Percentiles rank a stretch among this genome's conserved stretches.
These are phyloP conservation scores for Equus przewalskii DNA, from an alignment of 2,113 vertebrate species.

Conservation along the genomic window DNA sequence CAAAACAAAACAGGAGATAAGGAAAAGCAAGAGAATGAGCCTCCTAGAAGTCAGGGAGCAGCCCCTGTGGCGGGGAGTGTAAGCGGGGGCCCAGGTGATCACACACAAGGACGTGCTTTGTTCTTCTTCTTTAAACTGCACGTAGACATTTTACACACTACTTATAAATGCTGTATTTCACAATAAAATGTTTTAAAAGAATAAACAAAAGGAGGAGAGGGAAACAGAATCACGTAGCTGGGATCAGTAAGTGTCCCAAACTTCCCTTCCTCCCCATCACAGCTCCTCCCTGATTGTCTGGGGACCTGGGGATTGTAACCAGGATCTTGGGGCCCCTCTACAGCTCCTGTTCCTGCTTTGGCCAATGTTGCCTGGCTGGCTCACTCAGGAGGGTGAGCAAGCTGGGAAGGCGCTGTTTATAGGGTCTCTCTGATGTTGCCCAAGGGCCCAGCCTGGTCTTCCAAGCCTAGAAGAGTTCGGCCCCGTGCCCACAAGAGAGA, in stretches of 20 bases:
- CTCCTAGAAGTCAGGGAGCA: too few relatives aligned
- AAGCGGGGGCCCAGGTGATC: fast-evolving
- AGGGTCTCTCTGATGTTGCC: background rate
- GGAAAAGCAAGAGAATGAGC: background rate
- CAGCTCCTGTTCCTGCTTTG: background rate
- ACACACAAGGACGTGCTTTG: background rate
- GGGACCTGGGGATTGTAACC: background rate
- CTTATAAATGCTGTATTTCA: background rate
- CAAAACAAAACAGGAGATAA: background rate
- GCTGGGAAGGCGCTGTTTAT: background rate
- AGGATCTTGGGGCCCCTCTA: background rate
- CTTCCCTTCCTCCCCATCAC: background rate
- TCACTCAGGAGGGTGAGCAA: background rate
- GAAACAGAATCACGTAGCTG: background rate
- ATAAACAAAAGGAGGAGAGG: background rate
- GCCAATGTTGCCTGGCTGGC: fast-evolving
- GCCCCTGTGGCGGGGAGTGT: background rate
- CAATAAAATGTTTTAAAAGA: background rate
- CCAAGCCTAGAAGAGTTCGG: background rate
- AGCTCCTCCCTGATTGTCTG: background rate
- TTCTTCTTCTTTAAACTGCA: background rate
- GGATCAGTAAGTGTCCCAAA: too few relatives aligned
- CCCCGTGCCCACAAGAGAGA: background rate
- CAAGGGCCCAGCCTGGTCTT: background rate
- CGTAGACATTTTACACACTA: background rate